Evolutionary conservation across 2,797 vertebrate genomes (phyloP), one percentile per base, ranked within the genome.

Genomic region (Eidolon dupreanum): DNA sequence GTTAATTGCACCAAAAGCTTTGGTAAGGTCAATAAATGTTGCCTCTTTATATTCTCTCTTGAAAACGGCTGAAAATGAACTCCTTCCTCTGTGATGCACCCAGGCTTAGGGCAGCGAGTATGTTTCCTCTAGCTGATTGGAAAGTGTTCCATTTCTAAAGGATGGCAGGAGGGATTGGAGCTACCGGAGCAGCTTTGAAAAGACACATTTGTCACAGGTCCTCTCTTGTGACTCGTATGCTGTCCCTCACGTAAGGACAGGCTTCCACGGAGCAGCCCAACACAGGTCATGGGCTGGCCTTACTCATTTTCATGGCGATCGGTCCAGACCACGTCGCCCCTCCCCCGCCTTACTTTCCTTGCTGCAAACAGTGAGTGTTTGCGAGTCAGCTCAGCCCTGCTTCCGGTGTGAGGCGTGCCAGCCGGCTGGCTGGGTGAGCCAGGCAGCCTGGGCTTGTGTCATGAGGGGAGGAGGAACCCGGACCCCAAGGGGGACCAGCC

Each of bases 1-100:
- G 87, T 97, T 98, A 98, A 97, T 98, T 97, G 97, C 95, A 95
- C 87, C 97, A 93, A 46, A 95, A 90, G 83, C 90, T 95, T 87
- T 88, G 19, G 75, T 24, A 57, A 90, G 97, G 97, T 98, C 98
- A 97, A 8, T 98, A 98, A 97, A 88, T 70, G 95, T 57, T 98
- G 95, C 92, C 57, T 26, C 92, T 98, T 96, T 81, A 66, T 51
- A 51, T 43, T 59, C 84, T 57, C 68, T 95, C 1, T 77, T 81
- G 90, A 93, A 96, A 95, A 88, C 71, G 94, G 79, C 93, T 97
- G 95, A 90, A 96, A 97, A 97, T 71, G 97, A 97, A 55, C 38
- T 31, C 5, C 88, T 93, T 96, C 93, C 92, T 13, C 36, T 41
- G 6, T 0, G 43, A 91, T 1, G 49, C 57, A 6, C 63, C 86